Evolutionary conservation across 2,113 vertebrate genomes (phyloP), one percentile per base, ranked within the genome.

Genomic region (Psittacula cyanocephala): DNA sequence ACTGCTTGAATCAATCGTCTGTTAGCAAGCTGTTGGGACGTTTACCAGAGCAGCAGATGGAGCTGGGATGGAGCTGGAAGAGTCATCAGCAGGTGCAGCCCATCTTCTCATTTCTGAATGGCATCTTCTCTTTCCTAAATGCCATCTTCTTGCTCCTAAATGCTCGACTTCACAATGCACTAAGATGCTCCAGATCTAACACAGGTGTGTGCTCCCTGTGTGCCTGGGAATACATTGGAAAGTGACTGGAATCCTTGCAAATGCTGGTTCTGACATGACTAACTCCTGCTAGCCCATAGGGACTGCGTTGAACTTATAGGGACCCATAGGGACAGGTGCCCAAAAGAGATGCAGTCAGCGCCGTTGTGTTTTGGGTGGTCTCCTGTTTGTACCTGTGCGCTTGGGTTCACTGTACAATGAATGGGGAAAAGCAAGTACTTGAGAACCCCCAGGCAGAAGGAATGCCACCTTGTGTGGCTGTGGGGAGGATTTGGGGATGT

Each of bases 281-380:
- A n/a, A 57, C 41, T 62, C 49, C 16, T 25, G 17, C 19, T 27
- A 5, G n/a, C 23, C 31, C 37, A 3, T 0, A 2, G 24, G 29
- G 49, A 10, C 41, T 46, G 1, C 14, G 3, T 13, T 57, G 33
- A 11, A 71, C 17, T n/a, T 16, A 2, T 0, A 28, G 25, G 46
- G 6, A 41, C 31, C 14, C 13, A 0, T 3, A 3, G 2, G 44
- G 29, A 14, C 50, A 16, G 6, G 1, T 0, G 1, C 15, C 35
- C 3, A 0, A 29, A 33, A 35, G 41, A 27, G 72, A 46, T 41
- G 13, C 9, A 4, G 19, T 13, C 74, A 9, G 20, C 24, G 41
- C 35, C 0, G 0, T 24, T 37, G 49, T 27, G 25, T 16, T 78
- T 47, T 20, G 64, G 9, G n/a, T 17, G 31, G 4, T 55, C 25